These are phyloP conservation scores for Lithobius niger DNA, from an alignment of 1,140 invertebrate genomes.

Conservation along the genomic window DNA sequence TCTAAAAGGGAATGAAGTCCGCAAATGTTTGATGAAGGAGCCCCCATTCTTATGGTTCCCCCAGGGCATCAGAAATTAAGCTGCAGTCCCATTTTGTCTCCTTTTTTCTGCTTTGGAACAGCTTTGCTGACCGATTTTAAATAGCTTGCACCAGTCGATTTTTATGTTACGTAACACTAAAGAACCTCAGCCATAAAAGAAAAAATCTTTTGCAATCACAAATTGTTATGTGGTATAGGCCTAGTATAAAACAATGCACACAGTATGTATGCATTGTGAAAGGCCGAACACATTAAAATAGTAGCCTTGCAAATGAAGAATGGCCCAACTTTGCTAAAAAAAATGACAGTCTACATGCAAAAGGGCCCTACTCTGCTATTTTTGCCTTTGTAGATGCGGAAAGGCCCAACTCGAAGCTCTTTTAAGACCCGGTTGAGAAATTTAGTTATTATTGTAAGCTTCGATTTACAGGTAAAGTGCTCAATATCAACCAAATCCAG, in stretches of 20 bases:
- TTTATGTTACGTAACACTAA: neutral
- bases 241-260: neutral
- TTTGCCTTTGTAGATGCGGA: neutral
- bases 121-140: too few relatives aligned
- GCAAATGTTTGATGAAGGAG: too few relatives aligned
- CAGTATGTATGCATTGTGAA: neutral
- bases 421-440: neutral
- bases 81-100: too few relatives aligned
- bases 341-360: neutral
- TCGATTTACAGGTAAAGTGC: neutral
- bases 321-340: neutral
- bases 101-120: too few relatives aligned
- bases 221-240: neutral
- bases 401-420: neutral
- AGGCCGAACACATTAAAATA: neutral
- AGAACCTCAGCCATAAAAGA: neutral
- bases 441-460: neutral
- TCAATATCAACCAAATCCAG: neutral
- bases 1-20: too few relatives aligned
- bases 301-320: neutral
- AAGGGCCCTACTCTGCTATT: neutral
- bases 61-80: too few relatives aligned
- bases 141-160: too few relatives aligned
- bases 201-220: neutral
- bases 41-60: too few relatives aligned